phyloP scores from a whole-genome alignment of 2,113 vertebrate genomes.

The Anas platyrhynchos region DNA sequence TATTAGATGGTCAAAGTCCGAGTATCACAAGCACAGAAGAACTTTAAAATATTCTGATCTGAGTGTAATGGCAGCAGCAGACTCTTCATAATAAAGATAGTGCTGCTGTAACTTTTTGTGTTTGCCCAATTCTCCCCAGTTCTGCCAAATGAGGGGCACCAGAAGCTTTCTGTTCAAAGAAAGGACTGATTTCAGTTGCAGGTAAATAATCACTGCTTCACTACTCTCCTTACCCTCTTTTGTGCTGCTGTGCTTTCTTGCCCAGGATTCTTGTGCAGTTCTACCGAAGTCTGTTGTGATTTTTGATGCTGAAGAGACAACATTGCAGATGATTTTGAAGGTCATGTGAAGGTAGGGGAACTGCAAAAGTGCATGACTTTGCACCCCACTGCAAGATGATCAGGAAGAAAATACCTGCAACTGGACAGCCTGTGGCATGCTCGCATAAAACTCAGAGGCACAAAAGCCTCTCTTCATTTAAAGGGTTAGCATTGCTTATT shows the following conservation, averaged over 20 bases:
- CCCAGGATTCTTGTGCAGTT: background rate
- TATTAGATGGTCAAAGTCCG: background rate
- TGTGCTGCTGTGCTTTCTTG: background rate
- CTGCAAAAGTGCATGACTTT: conserved; percentile 26
- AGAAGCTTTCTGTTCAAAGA: background rate
- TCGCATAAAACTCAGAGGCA: conserved; percentile 28
- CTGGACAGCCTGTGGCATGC: conserved; percentile 34
- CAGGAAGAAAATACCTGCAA: conserved; percentile 59
- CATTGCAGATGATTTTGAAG: conserved; percentile 52
- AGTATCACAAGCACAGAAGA: background rate
- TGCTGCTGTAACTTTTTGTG: background rate
- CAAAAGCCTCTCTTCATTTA: conserved; percentile 40
- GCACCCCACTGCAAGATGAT: conserved; percentile 47
- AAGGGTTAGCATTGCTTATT: conserved; percentile 59
- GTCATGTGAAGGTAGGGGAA: conserved; percentile 57
- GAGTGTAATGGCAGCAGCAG: background rate
- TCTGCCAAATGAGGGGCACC: background rate
- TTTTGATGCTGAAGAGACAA: conserved; percentile 53
- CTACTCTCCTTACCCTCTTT: background rate
- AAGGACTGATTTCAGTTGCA: background rate
- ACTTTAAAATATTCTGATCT: background rate
- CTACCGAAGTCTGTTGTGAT: conserved; percentile 12
- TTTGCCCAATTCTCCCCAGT: background rate
- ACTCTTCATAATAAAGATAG: background rate
- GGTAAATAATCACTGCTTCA: background rate